A percentile compares a stretch with the other conserved stretches of the same genome.
These are phyloP conservation scores for Troides aeacus DNA, from an alignment of 2,888 invertebrate genomes.

Conservation along the genomic window DNA sequence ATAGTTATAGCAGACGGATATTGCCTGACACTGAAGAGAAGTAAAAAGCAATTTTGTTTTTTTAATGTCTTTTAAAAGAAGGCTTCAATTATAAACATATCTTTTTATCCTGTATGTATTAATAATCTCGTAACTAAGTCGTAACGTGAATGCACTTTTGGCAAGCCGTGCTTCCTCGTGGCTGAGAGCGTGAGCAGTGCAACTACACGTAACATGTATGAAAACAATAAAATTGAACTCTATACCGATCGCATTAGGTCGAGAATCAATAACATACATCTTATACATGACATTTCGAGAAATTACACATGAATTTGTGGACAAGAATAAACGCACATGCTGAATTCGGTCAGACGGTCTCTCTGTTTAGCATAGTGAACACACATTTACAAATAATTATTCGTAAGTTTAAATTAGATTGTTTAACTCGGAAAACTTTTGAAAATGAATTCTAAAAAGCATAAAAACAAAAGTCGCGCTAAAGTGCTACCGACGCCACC, in stretches of 20 bases:
- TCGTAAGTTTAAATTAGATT: constrained; percentile 24
- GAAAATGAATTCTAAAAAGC: constrained; percentile 66
- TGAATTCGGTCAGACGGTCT: constrained; percentile 66
- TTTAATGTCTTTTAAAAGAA: too few relatives aligned
- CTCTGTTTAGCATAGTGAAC: constrained; percentile 64
- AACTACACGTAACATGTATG: neutral
- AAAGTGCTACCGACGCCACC: constrained; percentile 41
- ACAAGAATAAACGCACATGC: constrained; percentile 61
- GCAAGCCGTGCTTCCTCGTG: constrained; percentile 46
- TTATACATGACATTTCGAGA: constrained; percentile 62
- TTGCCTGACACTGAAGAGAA: too few relatives aligned
- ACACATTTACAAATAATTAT: constrained; percentile 40
- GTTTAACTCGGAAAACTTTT: neutral
- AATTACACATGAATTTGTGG: constrained; percentile 56
- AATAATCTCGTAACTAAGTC: constrained; percentile 40
- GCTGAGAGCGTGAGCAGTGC: constrained; percentile 42
- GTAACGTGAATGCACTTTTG: constrained; percentile 47
- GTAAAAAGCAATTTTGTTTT: too few relatives aligned
- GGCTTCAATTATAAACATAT: neutral
- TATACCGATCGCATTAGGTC: constrained; percentile 13
- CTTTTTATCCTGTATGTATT: constrained; percentile 34
- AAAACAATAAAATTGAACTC: constrained; percentile 23
- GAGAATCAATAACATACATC: constrained; percentile 10
- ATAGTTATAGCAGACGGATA: too few relatives aligned
- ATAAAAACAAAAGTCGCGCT: constrained; percentile 60